A percentile compares a stretch with the other conserved stretches of the same genome.
These are phyloP conservation scores for Meghimatium bilineatum DNA, from an alignment of 2,888 invertebrate species.

Conservation along the genomic window DNA sequence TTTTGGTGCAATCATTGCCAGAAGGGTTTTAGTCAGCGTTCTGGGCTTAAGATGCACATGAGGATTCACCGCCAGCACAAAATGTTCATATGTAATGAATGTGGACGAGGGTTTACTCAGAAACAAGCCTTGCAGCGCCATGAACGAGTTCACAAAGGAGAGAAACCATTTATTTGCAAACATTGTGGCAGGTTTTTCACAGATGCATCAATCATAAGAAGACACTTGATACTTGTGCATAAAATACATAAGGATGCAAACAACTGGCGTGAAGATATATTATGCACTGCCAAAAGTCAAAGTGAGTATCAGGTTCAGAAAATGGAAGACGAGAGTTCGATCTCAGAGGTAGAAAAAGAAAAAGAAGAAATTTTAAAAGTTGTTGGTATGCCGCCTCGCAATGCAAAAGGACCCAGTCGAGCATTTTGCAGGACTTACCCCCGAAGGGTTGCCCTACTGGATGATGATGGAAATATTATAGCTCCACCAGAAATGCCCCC, in stretches of 20 bases:
- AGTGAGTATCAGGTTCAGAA: constrained; percentile 52
- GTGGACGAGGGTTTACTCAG: constrained; percentile 77
- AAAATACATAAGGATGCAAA: constrained; percentile 64
- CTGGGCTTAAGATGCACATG: constrained; percentile 76
- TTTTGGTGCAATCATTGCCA: constrained; percentile 75
- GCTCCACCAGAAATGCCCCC: constrained; percentile 42
- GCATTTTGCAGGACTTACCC: constrained; percentile 47
- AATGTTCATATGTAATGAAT: constrained; percentile 73
- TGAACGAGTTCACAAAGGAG: constrained; percentile 77
- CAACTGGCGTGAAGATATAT: constrained; percentile 65
- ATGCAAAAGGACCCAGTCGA: constrained; percentile 43
- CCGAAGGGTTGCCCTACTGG: constrained; percentile 40
- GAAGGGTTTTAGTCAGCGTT: constrained; percentile 74
- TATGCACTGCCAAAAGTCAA: constrained; percentile 50
- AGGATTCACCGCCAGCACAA: constrained; percentile 76
- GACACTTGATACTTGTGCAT: constrained; percentile 67
- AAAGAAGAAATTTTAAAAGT: constrained; percentile 37
- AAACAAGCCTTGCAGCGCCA: constrained; percentile 78
- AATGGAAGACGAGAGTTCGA: constrained; percentile 39
- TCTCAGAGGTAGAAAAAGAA: constrained; percentile 28
- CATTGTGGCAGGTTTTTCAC: constrained; percentile 75
- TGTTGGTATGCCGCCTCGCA: constrained; percentile 29
- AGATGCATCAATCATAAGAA: constrained; percentile 64
- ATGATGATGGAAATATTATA: constrained; percentile 46
- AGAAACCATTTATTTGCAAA: constrained; percentile 76